Evolutionary conservation across 2,113 vertebrate genomes (phyloP).

Genomic region (Varanus salvator): DNA sequence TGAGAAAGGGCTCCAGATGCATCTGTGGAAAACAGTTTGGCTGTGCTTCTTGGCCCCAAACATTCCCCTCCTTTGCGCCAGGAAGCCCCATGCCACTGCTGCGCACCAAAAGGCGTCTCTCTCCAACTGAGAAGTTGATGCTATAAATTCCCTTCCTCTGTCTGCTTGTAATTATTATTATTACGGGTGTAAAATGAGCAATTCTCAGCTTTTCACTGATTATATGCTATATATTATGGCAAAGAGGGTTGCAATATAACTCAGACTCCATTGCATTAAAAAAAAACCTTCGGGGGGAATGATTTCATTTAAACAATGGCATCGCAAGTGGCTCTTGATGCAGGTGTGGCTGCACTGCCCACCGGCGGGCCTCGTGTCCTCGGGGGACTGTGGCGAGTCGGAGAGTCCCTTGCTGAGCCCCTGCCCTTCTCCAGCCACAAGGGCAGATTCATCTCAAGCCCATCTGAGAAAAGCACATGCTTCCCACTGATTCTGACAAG

Average conservation of each 20-base stretch:
- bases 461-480: background rate
- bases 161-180: slow-evolving; percentile 16
- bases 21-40: background rate
- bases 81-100: background rate
- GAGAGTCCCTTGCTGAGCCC: background rate
- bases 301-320: background rate
- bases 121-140: background rate
- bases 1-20: background rate
- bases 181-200: slow-evolving; percentile 23
- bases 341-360: background rate
- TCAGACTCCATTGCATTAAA: background rate
- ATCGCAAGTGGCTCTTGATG: too few species aligned
- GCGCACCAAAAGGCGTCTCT: background rate
- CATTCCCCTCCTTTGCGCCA: background rate
- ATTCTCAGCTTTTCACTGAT: slow-evolving; percentile 6
- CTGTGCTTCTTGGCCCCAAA: background rate
- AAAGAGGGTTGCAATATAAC: background rate
- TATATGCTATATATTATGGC: slow-evolving; percentile 6
- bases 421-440: background rate
- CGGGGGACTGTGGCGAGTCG: background rate
- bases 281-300: background rate
- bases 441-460: background rate
- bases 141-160: slow-evolving; percentile 22
- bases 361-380: too few species aligned
- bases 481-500: background rate